A percentile compares a stretch with the other conserved stretches of the same genome.
phyloP scores from a whole-genome alignment of 2,113 vertebrate species.

The Lamprotornis superbus region DNA sequence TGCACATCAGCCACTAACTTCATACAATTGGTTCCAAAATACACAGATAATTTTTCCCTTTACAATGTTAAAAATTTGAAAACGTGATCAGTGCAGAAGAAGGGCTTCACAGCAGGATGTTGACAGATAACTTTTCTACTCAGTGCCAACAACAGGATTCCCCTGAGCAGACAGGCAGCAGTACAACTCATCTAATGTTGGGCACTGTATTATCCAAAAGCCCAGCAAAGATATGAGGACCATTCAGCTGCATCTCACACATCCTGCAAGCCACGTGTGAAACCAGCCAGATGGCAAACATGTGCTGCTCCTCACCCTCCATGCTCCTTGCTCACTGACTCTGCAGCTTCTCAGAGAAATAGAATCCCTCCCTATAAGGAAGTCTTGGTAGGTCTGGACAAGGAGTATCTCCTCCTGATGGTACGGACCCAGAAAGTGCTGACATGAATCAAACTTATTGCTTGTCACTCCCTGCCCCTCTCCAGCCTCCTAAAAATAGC shows the following conservation, averaged over 20 bases:
- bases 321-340: not conserved
- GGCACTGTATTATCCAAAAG: not conserved
- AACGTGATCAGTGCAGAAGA: accelerated
- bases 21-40: not conserved
- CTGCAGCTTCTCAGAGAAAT: not conserved
- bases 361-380: constrained; percentile 33
- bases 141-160: not conserved
- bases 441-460: constrained; percentile 55
- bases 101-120: not conserved
- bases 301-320: not conserved
- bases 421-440: constrained; percentile 70
- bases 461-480: constrained; percentile 64
- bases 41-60: not conserved
- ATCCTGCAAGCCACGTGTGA: not conserved
- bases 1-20: not conserved
- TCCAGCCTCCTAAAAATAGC: constrained; percentile 87
- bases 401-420: not conserved
- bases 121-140: not conserved
- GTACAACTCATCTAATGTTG: not conserved
- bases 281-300: not conserved
- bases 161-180: not conserved
- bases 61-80: not conserved
- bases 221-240: not conserved
- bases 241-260: not conserved
- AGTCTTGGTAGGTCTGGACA: not conserved